phyloP scores from a whole-genome alignment of 1,140 invertebrate species.

The Berghia stephanieae region DNA sequence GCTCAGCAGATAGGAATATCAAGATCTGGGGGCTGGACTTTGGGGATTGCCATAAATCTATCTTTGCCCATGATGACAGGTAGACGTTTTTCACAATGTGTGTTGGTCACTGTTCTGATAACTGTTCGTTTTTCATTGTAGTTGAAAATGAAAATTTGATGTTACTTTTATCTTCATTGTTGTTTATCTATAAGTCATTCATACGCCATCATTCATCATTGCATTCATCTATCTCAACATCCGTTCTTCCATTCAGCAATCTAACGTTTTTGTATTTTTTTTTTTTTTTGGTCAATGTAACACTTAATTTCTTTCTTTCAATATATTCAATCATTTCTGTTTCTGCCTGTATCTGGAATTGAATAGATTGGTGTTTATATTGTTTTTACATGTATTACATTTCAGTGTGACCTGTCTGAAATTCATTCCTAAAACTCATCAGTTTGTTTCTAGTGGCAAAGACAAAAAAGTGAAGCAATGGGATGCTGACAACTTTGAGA shows the following conservation, averaged over 20 bases:
- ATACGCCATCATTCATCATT: too few relatives aligned
- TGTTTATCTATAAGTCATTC: background rate
- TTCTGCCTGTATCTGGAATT: background rate
- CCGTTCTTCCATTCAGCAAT: too few relatives aligned
- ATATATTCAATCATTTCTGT: background rate
- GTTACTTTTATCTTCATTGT: slow-evolving; percentile 13
- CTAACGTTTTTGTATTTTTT: background rate
- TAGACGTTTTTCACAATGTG: slow-evolving; percentile 34
- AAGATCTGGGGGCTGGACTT: slow-evolving; percentile 99
- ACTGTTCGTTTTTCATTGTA: background rate
- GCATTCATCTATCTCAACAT: too few relatives aligned
- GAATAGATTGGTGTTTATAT: background rate
- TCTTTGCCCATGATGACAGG: slow-evolving; percentile 89
- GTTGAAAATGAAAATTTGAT: background rate
- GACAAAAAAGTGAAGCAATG: slow-evolving; percentile 95
- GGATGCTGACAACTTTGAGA: slow-evolving; percentile 94
- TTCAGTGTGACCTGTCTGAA: slow-evolving; percentile 83
- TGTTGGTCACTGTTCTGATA: background rate
- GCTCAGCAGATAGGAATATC: slow-evolving; percentile 93
- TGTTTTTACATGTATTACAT: slow-evolving; percentile 14
- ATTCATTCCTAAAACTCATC: slow-evolving; percentile 91
- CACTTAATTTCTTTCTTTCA: background rate
- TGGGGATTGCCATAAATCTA: slow-evolving; percentile 84
- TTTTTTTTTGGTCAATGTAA: background rate
- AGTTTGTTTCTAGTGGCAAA: slow-evolving; percentile 92